Percentiles rank a stretch among this genome's conserved stretches.
phyloP scores from a whole-genome alignment of 1,140 invertebrate species.

The Polypedilum vanderplanki region DNA sequence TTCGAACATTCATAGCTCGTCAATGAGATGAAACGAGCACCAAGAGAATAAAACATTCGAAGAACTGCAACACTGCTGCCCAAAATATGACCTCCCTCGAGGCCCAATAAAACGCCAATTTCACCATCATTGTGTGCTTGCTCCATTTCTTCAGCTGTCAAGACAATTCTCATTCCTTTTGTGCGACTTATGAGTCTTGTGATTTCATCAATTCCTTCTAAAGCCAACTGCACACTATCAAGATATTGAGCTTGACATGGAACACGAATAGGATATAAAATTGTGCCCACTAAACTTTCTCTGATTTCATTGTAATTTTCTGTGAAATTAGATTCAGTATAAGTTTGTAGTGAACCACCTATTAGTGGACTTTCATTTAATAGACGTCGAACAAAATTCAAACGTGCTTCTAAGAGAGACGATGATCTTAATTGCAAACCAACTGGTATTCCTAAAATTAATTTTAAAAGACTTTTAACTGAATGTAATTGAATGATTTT shows the following conservation, averaged over 20 bases:
- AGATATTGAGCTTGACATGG: slow-evolving; percentile 54
- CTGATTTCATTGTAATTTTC: slow-evolving; percentile 37
- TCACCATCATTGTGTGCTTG: slow-evolving; percentile 54
- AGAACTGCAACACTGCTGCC: slow-evolving; percentile 64
- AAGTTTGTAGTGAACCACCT: slow-evolving; percentile 43
- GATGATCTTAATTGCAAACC: slow-evolving; percentile 52
- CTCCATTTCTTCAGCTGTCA: slow-evolving; percentile 49
- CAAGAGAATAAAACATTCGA: slow-evolving; percentile 62
- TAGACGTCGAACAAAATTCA: slow-evolving; percentile 51
- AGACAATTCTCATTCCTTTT: slow-evolving; percentile 40
- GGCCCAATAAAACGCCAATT: slow-evolving; percentile 61
- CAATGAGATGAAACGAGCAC: slow-evolving; percentile 63
- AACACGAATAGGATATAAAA: slow-evolving; percentile 60
- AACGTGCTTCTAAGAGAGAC: slow-evolving; percentile 50
- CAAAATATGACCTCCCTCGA: slow-evolving; percentile 67
- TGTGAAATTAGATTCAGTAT: slow-evolving; percentile 36
- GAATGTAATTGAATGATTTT: background rate
- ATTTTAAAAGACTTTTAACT: background rate
- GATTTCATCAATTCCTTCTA: slow-evolving; percentile 57
- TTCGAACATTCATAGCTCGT: slow-evolving; percentile 66
- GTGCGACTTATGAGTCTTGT: slow-evolving; percentile 50
- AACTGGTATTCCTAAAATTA: slow-evolving; percentile 45
- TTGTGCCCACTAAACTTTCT: slow-evolving; percentile 43
- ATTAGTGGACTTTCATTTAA: slow-evolving; percentile 51
- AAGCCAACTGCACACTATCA: slow-evolving; percentile 55